Conservation (phyloP, 2,888 invertebrate species). For the Scaptomyza reducta region DNA sequence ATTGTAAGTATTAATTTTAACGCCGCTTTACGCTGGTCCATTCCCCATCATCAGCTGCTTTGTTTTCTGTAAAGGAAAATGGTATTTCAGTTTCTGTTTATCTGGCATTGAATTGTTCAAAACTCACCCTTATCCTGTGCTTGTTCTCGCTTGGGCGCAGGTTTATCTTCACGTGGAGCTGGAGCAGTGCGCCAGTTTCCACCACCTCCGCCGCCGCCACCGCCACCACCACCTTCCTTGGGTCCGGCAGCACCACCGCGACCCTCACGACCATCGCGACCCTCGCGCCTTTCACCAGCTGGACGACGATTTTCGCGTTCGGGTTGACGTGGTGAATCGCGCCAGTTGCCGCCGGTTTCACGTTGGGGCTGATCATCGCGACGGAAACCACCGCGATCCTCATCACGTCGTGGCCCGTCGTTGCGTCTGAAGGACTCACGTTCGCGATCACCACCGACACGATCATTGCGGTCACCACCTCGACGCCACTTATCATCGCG, state of each 20-base stretch:
- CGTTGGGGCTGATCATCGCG: conserved; percentile 74
- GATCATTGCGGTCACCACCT: conserved; percentile 45
- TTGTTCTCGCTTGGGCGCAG: conserved; percentile 70
- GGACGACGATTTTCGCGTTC: conserved; percentile 77
- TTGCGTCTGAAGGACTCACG: conserved; percentile 69
- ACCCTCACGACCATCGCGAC: conserved; percentile 66
- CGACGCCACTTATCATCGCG: conserved; percentile 67
- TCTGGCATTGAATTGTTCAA: neutral
- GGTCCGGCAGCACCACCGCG: conserved; percentile 69
- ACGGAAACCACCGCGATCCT: conserved; percentile 68
- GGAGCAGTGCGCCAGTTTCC: conserved; percentile 82
- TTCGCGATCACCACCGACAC: conserved; percentile 66
- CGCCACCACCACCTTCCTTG: conserved; percentile 50
- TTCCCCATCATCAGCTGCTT: conserved; percentile 86
- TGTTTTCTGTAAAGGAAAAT: conserved; percentile 84
- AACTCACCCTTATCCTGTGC: conserved; percentile 77
- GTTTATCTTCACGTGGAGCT: conserved; percentile 80
- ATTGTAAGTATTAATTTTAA: conserved; percentile 55
- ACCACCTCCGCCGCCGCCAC: conserved; percentile 48
- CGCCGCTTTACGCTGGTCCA: conserved; percentile 87
- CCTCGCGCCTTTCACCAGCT: conserved; percentile 73
- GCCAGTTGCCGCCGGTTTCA: conserved; percentile 79
- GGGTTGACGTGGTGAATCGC: conserved; percentile 76
- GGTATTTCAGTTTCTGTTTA: neutral
- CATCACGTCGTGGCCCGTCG: conserved; percentile 60